A percentile compares a stretch with the other conserved stretches of the same genome.
Evolutionary conservation across 2,797 vertebrate genomes (phyloP).

Genomic region (Limosa lapponica): DNA sequence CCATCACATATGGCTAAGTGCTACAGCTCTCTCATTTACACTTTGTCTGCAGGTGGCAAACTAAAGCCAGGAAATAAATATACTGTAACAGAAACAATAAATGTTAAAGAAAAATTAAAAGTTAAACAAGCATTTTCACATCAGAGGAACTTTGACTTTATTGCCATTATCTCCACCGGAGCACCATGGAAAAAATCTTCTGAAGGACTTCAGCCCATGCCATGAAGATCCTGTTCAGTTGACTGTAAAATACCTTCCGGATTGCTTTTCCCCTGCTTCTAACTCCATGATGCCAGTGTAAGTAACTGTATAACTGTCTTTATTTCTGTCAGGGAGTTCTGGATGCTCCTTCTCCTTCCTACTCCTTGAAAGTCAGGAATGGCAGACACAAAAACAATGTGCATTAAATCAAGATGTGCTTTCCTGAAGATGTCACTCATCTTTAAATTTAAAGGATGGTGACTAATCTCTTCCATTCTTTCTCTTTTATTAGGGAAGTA

Average conservation of each 20-base stretch:
- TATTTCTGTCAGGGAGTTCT: not conserved
- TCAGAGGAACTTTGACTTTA: not conserved
- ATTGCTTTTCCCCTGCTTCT: not conserved
- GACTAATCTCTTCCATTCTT: not conserved
- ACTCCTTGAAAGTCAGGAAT: not conserved
- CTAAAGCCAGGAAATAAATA: constrained; percentile 47
- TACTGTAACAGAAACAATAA: not conserved
- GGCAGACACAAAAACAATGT: not conserved
- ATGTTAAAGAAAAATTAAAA: not conserved
- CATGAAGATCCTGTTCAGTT: not conserved
- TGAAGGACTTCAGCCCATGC: not conserved
- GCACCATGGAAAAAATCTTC: not conserved
- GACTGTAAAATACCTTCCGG: not conserved
- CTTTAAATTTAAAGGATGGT: not conserved
- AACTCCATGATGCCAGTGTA: not conserved
- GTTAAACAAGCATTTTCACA: not conserved
- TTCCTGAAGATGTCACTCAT: not conserved
- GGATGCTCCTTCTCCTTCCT: not conserved
- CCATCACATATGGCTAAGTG: not conserved
- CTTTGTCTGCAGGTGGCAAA: constrained; percentile 68
- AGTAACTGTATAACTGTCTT: not conserved
- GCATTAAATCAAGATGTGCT: not conserved
- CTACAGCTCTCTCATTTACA: constrained; percentile 24
- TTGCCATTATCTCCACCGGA: not conserved
- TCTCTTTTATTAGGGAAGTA: not conserved